phyloP scores from a whole-genome alignment of 1,140 invertebrate genomes.

The Papilio polytes region DNA sequence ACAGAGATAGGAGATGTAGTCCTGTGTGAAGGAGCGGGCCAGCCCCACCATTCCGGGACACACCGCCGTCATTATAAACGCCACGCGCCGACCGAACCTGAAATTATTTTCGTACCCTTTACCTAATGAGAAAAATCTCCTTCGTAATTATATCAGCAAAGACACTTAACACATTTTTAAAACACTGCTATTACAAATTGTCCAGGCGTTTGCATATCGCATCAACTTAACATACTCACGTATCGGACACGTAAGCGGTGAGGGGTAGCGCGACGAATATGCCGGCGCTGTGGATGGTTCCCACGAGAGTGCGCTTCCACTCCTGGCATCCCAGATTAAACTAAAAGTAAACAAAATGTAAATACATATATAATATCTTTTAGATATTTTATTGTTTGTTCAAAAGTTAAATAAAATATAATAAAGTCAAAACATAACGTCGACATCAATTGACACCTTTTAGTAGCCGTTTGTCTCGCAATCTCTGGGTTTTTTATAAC shows the following conservation, averaged over 20 bases:
- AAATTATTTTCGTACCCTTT: conserved; percentile 37
- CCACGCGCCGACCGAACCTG: conserved; percentile 87
- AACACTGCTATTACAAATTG: neutral
- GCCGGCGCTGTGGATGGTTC: conserved; percentile 88
- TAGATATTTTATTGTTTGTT: neutral
- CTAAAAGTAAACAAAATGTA: conserved; percentile 51
- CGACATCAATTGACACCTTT: too few species aligned
- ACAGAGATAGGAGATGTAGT: conserved; percentile 85
- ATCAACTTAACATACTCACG: conserved; percentile 49
- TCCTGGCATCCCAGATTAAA: conserved; percentile 81
- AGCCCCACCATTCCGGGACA: conserved; percentile 85
- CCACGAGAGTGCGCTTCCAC: conserved; percentile 89
- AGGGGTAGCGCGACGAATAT: conserved; percentile 88
- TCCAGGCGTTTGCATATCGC: neutral
- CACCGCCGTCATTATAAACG: conserved; percentile 85
- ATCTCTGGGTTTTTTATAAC: too few species aligned
- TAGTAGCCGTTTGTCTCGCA: too few species aligned
- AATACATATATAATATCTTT: neutral
- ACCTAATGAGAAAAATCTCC: neutral
- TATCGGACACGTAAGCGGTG: conserved; percentile 87
- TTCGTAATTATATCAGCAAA: neutral
- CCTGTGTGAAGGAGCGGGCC: conserved; percentile 86
- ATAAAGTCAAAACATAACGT: neutral
- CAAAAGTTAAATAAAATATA: neutral
- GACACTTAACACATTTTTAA: too few species aligned